Evolutionary conservation across 2,797 vertebrate genomes (phyloP).

Genomic region (Sternotherus odoratus): DNA sequence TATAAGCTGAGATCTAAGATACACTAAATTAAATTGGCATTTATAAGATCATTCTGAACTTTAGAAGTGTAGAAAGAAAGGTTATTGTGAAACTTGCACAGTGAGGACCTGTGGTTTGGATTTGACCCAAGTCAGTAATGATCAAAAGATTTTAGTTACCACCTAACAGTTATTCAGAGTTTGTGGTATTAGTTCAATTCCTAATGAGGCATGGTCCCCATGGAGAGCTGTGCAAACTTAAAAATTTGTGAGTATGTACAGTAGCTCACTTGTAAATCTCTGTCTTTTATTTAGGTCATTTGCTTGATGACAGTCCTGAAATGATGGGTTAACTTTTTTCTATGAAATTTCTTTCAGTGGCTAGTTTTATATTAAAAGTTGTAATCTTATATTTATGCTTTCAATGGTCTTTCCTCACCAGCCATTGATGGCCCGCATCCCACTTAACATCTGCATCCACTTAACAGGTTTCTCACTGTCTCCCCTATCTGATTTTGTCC

Average conservation of each 20-base stretch:
- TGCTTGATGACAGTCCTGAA: not conserved
- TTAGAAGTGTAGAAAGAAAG: not conserved
- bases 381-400: not conserved
- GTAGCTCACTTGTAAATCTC: not conserved
- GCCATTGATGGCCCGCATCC: not conserved
- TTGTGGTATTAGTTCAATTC: not conserved
- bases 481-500: not conserved
- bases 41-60: not conserved
- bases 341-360: accelerated
- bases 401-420: not conserved
- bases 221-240: accelerated
- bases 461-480: not conserved
- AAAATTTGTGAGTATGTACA: accelerated
- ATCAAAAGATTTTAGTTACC: not conserved
- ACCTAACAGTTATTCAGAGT: not conserved
- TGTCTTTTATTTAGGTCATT: not conserved
- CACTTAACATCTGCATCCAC: not conserved
- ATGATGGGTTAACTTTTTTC: not conserved
- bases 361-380: not conserved
- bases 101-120: not conserved
- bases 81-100: not conserved
- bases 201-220: accelerated
- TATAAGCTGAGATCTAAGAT: not conserved
- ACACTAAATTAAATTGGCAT: not conserved
- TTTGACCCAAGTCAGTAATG: not conserved